Evolutionary conservation across 2,797 vertebrate species (phyloP), one percentile per base, ranked within the genome.

Genomic region (Hapalemur alaotrensis): DNA sequence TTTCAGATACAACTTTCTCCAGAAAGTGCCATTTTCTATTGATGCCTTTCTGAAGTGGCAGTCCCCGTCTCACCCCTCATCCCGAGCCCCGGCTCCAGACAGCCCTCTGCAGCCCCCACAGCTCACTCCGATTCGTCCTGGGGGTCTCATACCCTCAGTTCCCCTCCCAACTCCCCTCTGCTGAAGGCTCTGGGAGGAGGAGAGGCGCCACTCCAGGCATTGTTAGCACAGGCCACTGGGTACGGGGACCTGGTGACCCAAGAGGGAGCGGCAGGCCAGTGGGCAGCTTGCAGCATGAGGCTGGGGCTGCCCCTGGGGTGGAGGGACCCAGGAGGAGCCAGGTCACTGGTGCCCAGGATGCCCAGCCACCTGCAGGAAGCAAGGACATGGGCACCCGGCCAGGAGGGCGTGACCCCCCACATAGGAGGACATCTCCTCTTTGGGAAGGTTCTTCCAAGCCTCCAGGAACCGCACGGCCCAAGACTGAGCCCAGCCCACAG

Each of bases 51-150:
- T 57, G 7, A 54, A 38, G 23, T 2, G 38, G 81, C 7, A 0
- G 28, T 46, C 14, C 4, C n/a, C 0, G 22, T 30, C 30, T 43
- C 0, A 1, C 23, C 4, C 5, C 15, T 14, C 8, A 3, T 1
- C 7, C 48, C 0, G 7, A 80, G 57, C 54, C 50, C 70, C 9
- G 46, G 89, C 72, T 84, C 90, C 20, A 59, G 30, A 30, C 9
- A 7, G 59, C 13, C 5, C 30, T 11, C 41, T 11, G 22, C 6
- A 20, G 32, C 11, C 78, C 50, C 72, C 5, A 0, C 20, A 11
- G 43, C 79, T 59, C 38, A 69, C 14, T 13, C 50, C 5, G 35
- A 48, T 32, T 46, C 38, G 7, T 35, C 41, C 25, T n/a, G 11
- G 12, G 79, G 75, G 35, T 46, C 43, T 41, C 1, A 2, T 6